These are phyloP conservation scores for Probosciger aterrimus DNA, from an alignment of 2,113 vertebrate genomes.

Conservation along the genomic window DNA sequence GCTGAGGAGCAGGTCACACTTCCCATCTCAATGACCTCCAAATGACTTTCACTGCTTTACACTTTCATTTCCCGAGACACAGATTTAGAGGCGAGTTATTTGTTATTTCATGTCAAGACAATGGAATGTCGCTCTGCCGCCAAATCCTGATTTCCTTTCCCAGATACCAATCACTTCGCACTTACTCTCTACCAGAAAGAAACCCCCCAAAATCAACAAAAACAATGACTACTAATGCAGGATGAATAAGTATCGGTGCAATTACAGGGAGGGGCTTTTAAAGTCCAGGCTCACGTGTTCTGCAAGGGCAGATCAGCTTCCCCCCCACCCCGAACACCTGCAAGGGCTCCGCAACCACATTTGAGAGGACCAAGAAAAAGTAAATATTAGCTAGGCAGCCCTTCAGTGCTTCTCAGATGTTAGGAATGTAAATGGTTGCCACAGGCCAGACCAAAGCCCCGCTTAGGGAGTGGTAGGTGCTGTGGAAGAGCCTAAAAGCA, in stretches of 20 bases:
- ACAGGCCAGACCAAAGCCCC: neutral
- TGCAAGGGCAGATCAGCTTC: neutral
- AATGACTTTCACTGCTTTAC: conserved; percentile 56
- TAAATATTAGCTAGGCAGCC: neutral
- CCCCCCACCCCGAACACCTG: neutral
- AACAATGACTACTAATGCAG: neutral
- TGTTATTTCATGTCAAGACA: conserved; percentile 54
- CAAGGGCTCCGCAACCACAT: neutral
- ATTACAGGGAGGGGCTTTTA: conserved; percentile 3
- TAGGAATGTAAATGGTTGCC: neutral
- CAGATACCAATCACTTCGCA: conserved; percentile 51
- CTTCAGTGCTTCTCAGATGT: neutral
- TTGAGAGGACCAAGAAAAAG: neutral
- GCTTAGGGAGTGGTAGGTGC: neutral
- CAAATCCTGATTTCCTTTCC: conserved; percentile 57
- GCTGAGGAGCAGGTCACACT: neutral
- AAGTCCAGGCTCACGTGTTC: neutral
- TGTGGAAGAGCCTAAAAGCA: neutral
- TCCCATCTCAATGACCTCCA: conserved; percentile 18
- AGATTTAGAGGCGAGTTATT: conserved; percentile 34
- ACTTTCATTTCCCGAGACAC: conserved; percentile 48
- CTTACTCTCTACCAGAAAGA: conserved; percentile 12
- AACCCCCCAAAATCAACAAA: neutral
- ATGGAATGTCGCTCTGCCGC: conserved; percentile 14
- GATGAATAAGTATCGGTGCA: neutral